Percentiles rank a stretch among this genome's conserved stretches.
These are phyloP conservation scores for Mastigias papua DNA, from an alignment of 30 jellyfish, hydroid and myxozoan genomes.

Conservation along the genomic window DNA sequence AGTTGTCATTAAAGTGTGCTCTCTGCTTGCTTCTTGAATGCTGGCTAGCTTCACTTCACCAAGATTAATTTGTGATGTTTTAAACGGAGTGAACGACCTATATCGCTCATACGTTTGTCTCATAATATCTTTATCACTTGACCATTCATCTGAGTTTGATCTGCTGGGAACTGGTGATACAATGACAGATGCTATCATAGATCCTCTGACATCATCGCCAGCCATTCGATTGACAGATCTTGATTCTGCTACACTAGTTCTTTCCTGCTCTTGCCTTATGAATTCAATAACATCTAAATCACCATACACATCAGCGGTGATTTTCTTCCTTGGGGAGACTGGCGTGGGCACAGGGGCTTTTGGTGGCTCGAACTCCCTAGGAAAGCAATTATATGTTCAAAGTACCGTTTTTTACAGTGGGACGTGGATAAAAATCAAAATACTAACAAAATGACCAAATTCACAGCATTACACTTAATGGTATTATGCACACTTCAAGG, in stretches of 20 bases:
- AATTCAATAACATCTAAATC: slow-evolving; percentile 22
- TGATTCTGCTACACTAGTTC: neutral
- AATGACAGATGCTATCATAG: neutral
- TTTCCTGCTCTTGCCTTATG: slow-evolving; percentile 28
- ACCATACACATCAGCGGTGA: neutral
- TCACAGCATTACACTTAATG: too few relatives aligned
- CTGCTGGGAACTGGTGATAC: slow-evolving; percentile 65
- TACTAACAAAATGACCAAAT: too few relatives aligned
- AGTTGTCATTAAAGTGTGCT: slow-evolving; percentile 32
- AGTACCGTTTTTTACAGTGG: too few relatives aligned
- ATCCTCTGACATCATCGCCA: neutral
- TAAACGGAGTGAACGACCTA: slow-evolving; percentile 77
- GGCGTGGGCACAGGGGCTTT: slow-evolving; percentile 71
- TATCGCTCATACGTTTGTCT: slow-evolving; percentile 73
- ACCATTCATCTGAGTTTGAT: slow-evolving; percentile 58
- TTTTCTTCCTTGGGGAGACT: slow-evolving; percentile 22
- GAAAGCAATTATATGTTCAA: too few relatives aligned
- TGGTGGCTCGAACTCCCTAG: slow-evolving; percentile 38
- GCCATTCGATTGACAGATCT: neutral
- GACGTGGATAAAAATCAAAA: too few relatives aligned
- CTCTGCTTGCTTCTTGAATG: slow-evolving; percentile 64
- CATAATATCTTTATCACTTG: slow-evolving; percentile 76
- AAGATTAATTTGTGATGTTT: slow-evolving; percentile 44
- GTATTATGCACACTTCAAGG: too few relatives aligned
- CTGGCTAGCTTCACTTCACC: slow-evolving; percentile 32